These are phyloP conservation scores for Holacanthus passer DNA, from an alignment of 2,113 vertebrate species.

Conservation along the genomic window DNA sequence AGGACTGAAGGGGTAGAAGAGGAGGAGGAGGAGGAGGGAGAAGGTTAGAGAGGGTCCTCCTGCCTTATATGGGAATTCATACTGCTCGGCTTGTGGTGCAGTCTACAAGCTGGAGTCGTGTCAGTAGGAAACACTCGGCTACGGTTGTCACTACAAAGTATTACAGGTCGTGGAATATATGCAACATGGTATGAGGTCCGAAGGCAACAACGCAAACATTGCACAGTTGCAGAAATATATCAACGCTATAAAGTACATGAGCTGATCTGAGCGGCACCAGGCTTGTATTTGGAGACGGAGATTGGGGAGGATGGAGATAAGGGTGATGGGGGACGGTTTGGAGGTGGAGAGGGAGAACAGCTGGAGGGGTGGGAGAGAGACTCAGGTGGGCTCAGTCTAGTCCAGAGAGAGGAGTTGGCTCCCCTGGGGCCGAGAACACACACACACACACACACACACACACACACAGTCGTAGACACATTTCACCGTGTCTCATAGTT, in stretches of 20 bases:
- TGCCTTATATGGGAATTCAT: conserved; percentile 85
- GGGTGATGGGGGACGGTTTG: conserved; percentile 20
- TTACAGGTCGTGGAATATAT: conserved; percentile 38
- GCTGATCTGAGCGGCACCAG: neutral
- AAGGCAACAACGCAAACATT: conserved; percentile 27
- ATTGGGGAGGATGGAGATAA: conserved; percentile 30
- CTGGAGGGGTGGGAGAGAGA: conserved; percentile 74
- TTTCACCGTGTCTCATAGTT: conserved; percentile 49
- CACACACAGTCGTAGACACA: conserved; percentile 32
- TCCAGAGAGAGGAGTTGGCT: conserved; percentile 74
- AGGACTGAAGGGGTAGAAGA: conserved; percentile 63
- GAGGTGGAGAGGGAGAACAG: conserved; percentile 66
- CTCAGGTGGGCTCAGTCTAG: conserved; percentile 79
- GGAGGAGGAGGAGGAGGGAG: conserved; percentile 52
- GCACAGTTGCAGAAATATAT: conserved; percentile 10
- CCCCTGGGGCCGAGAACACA: conserved; percentile 61
- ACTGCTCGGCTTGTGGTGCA: conserved; percentile 70
- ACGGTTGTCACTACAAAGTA: conserved; percentile 35
- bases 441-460: conserved; percentile 51
- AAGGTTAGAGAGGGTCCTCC: conserved; percentile 73
- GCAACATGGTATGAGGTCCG: conserved; percentile 12
- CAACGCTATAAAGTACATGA: neutral
- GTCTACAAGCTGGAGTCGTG: conserved; percentile 66
- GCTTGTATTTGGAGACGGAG: neutral
- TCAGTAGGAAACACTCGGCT: conserved; percentile 50